Evolutionary conservation across 2,888 invertebrate genomes (phyloP), one percentile per base, ranked within the genome.

Genomic region (Allacma fusca): DNA sequence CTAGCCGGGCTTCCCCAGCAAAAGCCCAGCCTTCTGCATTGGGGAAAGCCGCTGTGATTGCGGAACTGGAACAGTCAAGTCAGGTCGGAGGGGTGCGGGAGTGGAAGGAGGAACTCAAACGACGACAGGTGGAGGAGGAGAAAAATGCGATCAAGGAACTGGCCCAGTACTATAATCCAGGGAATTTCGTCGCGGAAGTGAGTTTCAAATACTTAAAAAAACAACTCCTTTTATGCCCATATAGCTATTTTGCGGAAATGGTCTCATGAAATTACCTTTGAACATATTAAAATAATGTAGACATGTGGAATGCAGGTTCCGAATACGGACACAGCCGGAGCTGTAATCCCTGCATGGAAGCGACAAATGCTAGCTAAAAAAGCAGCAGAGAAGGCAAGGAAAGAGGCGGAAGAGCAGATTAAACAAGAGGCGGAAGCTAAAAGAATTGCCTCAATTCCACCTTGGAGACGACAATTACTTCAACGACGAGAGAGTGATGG

Each of bases 61-160:
- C 95, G 68, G 97, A 97, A 86, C 88, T 97, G 79, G 96, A 96
- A 87, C 91, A 94, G 89, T 95, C 95, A 65, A 95, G 93, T 87
- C 95, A 96, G 86, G 94, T 96, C 80, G 93, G 94, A 0, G 96
- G 96, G n/a, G 95, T 97, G 75, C 94, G 93, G 87, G 96, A 96
- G 87, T 88, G 96, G 89, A 96, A 96, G 87, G 94, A 95, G 82
- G 95, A 96, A 87, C 79, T 84, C 13, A 76, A 80, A 23, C 40
- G 94, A 82, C 93, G 94, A 28, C 92, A 94, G 86, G 90, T 93
- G 81, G 95, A 95, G 86, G 93, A 93, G 85, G 95, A 95, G 83
- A 93, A 94, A 87, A 92, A 93, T 86, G 90, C 94, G 78, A 93
- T 92, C 86, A 91, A 93, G 82, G 95, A 95, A 87, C 92, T 96